These are phyloP conservation scores for Brassicogethes aeneus DNA, from an alignment of 2,888 invertebrate species.

Conservation along the genomic window DNA sequence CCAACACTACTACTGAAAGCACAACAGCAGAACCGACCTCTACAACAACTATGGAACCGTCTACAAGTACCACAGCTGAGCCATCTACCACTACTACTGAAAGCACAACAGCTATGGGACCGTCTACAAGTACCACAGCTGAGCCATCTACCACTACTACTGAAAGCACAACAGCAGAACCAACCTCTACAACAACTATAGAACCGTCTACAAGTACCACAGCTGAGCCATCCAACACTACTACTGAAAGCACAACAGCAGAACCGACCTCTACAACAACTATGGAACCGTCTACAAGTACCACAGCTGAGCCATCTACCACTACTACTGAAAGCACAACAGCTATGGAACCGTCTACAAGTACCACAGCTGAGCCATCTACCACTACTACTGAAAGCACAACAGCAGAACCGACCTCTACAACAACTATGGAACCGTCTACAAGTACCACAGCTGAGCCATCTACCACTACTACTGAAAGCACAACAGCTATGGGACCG, in stretches of 20 bases:
- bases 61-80: background rate
- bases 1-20: background rate
- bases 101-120: background rate
- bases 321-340: background rate
- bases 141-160: background rate
- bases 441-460: background rate
- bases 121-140: background rate
- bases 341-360: background rate
- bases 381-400: background rate
- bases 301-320: background rate
- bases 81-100: background rate
- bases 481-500: background rate
- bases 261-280: background rate
- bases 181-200: background rate
- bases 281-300: background rate
- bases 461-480: background rate
- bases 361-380: background rate
- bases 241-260: background rate
- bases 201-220: background rate
- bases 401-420: background rate
- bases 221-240: background rate
- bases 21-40: background rate
- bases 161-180: background rate
- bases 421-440: background rate
- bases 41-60: background rate